Percentiles rank a stretch among this genome's conserved stretches.
Conservation (phyloP, 1,140 invertebrate genomes). For the Macrotrachela quadricornifera region DNA sequence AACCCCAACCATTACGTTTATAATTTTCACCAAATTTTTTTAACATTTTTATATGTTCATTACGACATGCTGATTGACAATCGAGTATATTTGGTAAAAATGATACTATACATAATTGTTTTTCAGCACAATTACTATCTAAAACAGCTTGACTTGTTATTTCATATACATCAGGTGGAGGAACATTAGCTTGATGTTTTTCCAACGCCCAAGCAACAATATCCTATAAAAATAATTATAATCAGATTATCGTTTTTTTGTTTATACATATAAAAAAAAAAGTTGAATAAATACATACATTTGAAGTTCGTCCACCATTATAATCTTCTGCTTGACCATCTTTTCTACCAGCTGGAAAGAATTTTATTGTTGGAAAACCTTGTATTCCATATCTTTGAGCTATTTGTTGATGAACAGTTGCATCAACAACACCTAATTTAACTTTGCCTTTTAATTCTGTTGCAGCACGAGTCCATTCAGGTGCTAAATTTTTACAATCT, state of each 20-base stretch:
- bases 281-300: conserved; percentile 25
- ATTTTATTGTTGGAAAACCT: conserved; percentile 93
- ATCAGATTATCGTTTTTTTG: too few species aligned
- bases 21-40: conserved; percentile 62
- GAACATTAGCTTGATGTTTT: conserved; percentile 60
- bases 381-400: conserved; percentile 44
- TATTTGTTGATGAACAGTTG: conserved; percentile 62
- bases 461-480: conserved; percentile 79
- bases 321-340: conserved; percentile 52
- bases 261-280: too few species aligned
- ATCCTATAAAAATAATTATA: conserved; percentile 31
- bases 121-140: conserved; percentile 52
- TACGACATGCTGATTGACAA: conserved; percentile 79
- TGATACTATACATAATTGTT: conserved; percentile 73
- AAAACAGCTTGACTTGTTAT: conserved; percentile 38
- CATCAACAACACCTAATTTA: conserved; percentile 84
- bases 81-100: conserved; percentile 88
- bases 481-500: conserved; percentile 77
- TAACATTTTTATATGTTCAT: conserved; percentile 57
- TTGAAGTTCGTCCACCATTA: conserved; percentile 62
- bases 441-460: conserved; percentile 75
- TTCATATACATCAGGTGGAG: conserved; percentile 59
- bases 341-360: conserved; percentile 54
- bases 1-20: conserved; percentile 89
- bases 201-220: conserved; percentile 74